Conservation (phyloP, 2,888 invertebrate species). For the Chirona hameri region DNA sequence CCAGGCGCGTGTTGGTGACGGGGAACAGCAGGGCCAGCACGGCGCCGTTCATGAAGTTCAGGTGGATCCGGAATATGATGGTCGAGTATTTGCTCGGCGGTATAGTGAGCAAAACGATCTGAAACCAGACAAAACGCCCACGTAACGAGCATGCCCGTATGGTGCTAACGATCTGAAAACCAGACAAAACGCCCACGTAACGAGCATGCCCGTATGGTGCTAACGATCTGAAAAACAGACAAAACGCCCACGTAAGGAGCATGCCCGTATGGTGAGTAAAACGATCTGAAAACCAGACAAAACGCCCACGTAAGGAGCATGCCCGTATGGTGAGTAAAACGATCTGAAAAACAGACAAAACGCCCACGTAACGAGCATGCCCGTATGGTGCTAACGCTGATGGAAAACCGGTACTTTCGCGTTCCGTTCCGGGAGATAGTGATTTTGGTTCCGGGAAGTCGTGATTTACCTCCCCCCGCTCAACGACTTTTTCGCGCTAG, state of each 20-base stretch:
- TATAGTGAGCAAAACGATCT: slow-evolving; percentile 38
- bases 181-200: background rate
- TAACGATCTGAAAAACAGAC: slow-evolving; percentile 35
- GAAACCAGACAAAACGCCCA: background rate
- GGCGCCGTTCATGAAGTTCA: slow-evolving; percentile 91
- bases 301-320: too few species aligned
- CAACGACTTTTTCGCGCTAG: too few species aligned
- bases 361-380: too few species aligned
- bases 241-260: too few species aligned
- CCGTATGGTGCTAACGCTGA: too few species aligned
- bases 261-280: slow-evolving; percentile 6
- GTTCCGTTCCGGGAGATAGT: too few species aligned
- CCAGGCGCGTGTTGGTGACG: slow-evolving; percentile 72
- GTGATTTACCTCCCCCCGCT: too few species aligned
- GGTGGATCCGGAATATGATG: slow-evolving; percentile 64
- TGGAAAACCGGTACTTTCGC: too few species aligned
- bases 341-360: slow-evolving; percentile 32
- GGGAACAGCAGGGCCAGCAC: slow-evolving; percentile 89
- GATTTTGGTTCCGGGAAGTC: too few species aligned
- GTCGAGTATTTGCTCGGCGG: slow-evolving; percentile 39
- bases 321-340: slow-evolving; percentile 36
- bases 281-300: slow-evolving; percentile 35
- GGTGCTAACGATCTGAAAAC: slow-evolving; percentile 38
- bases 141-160: too few species aligned
- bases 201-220: too few species aligned